Percentiles rank a stretch among this genome's conserved stretches.
Conservation (phyloP, 1,140 invertebrate species). For the Penaeus vannamei region DNA sequence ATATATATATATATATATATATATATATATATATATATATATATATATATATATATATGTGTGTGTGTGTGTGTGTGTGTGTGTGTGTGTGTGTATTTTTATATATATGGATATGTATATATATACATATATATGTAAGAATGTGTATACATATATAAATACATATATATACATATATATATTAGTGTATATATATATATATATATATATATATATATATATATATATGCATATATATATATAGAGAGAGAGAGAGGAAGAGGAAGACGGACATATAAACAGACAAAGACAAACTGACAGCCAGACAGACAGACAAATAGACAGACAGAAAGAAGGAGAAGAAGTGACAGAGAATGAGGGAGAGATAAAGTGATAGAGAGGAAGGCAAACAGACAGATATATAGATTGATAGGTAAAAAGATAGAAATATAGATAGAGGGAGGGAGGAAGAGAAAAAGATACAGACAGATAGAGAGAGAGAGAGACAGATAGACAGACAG, state of each 20-base stretch:
- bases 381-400: no score
- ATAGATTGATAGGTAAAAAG: no score
- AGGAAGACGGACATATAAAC: no score
- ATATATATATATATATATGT: neutral
- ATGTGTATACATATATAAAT: neutral
- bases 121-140: slow-evolving; percentile 23
- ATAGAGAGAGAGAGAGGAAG: neutral
- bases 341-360: no score
- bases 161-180: neutral
- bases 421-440: neutral
- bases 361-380: no score
- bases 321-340: no score
- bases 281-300: no score
- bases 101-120: slow-evolving; percentile 15
- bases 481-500: no score
- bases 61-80: neutral
- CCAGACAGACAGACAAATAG: no score
- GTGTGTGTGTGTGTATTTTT: neutral
- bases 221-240: slow-evolving; percentile 18
- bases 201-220: neutral
- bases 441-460: no score
- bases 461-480: neutral
- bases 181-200: neutral
- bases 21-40: neutral
- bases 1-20: neutral